A percentile compares a stretch with the other conserved stretches of the same genome.
Conservation (phyloP, 2,888 invertebrate species). For the Serrognathus titanus region DNA sequence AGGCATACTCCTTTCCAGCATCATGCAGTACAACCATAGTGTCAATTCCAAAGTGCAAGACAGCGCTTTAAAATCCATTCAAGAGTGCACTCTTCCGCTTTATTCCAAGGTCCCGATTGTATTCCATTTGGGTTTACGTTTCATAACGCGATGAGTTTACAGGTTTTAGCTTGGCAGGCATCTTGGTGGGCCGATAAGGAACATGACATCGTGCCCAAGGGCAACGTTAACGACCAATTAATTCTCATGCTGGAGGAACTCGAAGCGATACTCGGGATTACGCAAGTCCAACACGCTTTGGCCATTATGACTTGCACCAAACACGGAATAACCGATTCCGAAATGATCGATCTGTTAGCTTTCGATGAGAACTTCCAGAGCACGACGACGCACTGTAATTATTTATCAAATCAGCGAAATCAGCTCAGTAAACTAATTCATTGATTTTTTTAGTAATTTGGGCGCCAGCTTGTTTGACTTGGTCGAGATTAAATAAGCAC, state of each 20-base stretch:
- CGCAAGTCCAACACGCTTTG: conserved; percentile 64
- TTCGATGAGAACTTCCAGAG: conserved; percentile 63
- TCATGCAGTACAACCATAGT: conserved; percentile 59
- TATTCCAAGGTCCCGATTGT: conserved; percentile 59
- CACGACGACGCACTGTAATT: conserved; percentile 59
- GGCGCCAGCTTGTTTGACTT: conserved; percentile 67
- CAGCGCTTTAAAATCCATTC: conserved; percentile 56
- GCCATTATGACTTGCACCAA: conserved; percentile 72
- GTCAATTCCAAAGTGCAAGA: conserved; percentile 60
- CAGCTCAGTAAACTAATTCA: neutral
- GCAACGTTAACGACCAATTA: conserved; percentile 61
- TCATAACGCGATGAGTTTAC: neutral
- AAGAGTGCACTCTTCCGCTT: conserved; percentile 65
- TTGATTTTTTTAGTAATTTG: conserved; percentile 57
- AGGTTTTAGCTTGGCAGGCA: conserved; percentile 61
- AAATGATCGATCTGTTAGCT: conserved; percentile 70
- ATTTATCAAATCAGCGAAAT: neutral
- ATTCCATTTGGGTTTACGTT: neutral
- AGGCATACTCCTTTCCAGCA: conserved; percentile 54
- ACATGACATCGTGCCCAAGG: conserved; percentile 54
- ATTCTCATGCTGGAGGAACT: conserved; percentile 64
- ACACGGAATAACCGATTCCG: conserved; percentile 76
- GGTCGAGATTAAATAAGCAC: conserved; percentile 64
- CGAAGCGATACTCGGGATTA: conserved; percentile 64
- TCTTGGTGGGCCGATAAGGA: conserved; percentile 59